These are phyloP conservation scores for Lacanobia oleracea DNA, from an alignment of 2,888 invertebrate species.

Conservation along the genomic window DNA sequence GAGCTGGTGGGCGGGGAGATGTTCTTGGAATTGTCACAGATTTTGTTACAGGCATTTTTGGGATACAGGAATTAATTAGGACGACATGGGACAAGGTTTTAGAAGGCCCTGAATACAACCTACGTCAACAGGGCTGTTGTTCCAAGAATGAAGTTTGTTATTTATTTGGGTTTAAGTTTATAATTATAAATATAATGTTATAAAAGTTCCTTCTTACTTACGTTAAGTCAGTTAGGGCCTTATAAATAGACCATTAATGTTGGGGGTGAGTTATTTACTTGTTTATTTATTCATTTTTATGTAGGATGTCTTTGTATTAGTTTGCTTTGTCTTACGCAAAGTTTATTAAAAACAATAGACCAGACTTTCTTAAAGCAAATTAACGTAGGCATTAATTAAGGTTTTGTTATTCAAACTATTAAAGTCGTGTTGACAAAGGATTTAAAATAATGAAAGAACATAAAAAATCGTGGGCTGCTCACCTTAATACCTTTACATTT, in stretches of 20 bases:
- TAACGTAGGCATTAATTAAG: neutral
- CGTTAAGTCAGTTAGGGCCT: neutral
- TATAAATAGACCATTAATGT: neutral
- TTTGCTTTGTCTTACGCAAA: neutral
- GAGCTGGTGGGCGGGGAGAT: conserved; percentile 72
- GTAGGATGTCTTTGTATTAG: neutral
- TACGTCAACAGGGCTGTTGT: neutral
- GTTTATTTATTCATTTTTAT: neutral
- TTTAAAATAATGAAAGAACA: conserved; percentile 11
- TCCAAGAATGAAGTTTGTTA: neutral
- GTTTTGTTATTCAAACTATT: neutral
- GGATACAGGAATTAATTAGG: neutral
- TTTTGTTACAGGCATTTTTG: conserved; percentile 10
- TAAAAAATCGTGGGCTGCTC: neutral
- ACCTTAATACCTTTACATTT: conserved; percentile 12
- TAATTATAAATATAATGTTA: no score
- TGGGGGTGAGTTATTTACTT: neutral
- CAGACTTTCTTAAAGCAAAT: conserved; percentile 1
- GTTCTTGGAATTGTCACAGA: conserved; percentile 40
- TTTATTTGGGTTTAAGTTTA: neutral
- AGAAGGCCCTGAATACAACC: neutral
- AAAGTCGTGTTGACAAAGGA: neutral
- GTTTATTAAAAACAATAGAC: conserved; percentile 11
- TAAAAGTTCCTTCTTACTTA: neutral
- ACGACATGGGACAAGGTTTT: neutral